Percentiles rank a stretch among this genome's conserved stretches.
phyloP scores from a whole-genome alignment of 2,888 invertebrate species.

The Oscheius onirici region DNA sequence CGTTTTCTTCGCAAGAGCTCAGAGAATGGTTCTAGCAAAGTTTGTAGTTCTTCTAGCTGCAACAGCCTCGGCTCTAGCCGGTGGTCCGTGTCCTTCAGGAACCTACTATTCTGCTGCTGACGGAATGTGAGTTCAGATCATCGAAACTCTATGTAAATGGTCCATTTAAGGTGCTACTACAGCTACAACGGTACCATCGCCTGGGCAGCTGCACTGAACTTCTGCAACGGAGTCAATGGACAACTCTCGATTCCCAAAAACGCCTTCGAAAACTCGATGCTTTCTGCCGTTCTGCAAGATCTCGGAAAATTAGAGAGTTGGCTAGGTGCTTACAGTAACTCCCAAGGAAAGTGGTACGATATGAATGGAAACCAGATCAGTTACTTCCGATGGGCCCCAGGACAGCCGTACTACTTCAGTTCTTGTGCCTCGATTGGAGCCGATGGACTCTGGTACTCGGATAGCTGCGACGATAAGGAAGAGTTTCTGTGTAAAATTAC shows the following conservation, averaged over 20 bases:
- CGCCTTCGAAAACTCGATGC: constrained; percentile 16
- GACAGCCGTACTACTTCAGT: not conserved
- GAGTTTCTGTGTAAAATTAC: not conserved
- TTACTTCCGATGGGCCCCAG: not conserved
- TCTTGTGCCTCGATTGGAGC: not conserved
- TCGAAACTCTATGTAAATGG: no score
- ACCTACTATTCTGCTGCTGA: no score
- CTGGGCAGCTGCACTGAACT: not conserved
- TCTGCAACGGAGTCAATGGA: not conserved
- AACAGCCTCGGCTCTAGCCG: no score
- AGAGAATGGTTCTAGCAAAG: no score
- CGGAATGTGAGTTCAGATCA: no score
- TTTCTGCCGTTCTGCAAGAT: not conserved
- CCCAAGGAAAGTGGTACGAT: constrained; percentile 1
- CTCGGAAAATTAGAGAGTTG: not conserved
- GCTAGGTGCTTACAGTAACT: constrained; percentile 16
- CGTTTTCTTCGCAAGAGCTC: no score
- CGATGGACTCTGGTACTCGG: not conserved
- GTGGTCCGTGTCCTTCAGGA: no score
- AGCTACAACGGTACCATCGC: not conserved
- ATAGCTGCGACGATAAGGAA: not conserved
- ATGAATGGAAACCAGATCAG: not conserved
- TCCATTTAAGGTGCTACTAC: constrained; percentile 19
- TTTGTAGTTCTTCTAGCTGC: no score
- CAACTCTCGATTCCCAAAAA: constrained; percentile 1